Evolutionary conservation across 1,140 invertebrate genomes (phyloP), one percentile per base, ranked within the genome.

Genomic region (Nasonia longicornis): DNA sequence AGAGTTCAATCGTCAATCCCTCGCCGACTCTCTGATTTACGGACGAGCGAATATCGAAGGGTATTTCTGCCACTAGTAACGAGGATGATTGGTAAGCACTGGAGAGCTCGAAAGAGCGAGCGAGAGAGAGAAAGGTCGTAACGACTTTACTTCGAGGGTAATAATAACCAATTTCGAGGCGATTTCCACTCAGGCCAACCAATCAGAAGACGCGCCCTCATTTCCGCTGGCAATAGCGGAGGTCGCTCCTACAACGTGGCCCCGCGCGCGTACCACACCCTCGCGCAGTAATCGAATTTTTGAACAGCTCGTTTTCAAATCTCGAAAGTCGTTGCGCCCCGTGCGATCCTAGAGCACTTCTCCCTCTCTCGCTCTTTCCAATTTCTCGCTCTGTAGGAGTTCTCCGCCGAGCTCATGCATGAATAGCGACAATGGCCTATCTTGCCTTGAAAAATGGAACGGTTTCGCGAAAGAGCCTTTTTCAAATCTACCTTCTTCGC

Each of bases 81-180:
- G 87, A 87, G 85, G 84, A 84, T 87, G 86, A 88, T 89, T 89
- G 87, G 82, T 87, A 85, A 82, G 85, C 84, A 84, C 52, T 58
- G 1, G 14, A 16, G 45, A 48, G 45, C 11, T 35, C 69, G 35
- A 42, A 22, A n/a, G 70, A 42, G 70, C 12, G 35, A 69, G 66
- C 0, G 31, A 69, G 31, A 29, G 45, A 58, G 48, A 63, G 3
- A 63, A 79, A 81, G 74, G 86, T 84, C 85, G 84, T 89, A 89
- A 89, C 86, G 85, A 85, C 82, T 86, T 89, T 89, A 89, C 87
- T 87, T 80, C 38, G 31, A 84, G 85, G 86, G 86, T 90, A 90
- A 90, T 90, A 90, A 90, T 90, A 90, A 90, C 89, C 89, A 90
- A 90, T 90, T 87, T 90, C 89, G 85, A 87, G 85, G 86, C 85